Evolutionary conservation across 2,888 invertebrate genomes (phyloP).

Genomic region (Eucriotettix oculatus): DNA sequence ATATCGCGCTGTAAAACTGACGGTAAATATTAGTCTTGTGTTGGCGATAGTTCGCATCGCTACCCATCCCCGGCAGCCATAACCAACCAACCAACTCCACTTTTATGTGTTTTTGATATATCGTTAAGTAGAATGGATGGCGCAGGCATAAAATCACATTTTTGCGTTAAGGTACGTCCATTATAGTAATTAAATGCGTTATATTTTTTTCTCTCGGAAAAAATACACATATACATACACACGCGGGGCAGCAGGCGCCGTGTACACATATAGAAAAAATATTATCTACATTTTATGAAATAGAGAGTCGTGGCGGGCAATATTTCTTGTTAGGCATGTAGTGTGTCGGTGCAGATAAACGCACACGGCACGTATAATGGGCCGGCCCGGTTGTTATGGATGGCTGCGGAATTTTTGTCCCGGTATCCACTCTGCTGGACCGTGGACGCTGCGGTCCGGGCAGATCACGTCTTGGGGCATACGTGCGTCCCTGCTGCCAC

Average conservation of each 20-base stretch:
- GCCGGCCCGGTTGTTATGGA: not conserved
- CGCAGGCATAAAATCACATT: constrained; percentile 9
- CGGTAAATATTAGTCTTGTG: constrained; percentile 7
- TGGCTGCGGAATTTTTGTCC: not conserved
- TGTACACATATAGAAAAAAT: not conserved
- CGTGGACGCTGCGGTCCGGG: too few species aligned
- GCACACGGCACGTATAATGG: not conserved
- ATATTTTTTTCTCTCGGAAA: not conserved
- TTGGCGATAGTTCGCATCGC: constrained; percentile 2
- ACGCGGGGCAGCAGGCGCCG: not conserved
- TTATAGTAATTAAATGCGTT: constrained; percentile 9
- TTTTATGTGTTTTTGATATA: constrained; percentile 11
- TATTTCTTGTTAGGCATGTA: not conserved
- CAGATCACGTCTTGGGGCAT: too few species aligned
- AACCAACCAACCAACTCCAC: not conserved
- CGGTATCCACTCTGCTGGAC: too few species aligned
- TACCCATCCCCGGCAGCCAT: not conserved
- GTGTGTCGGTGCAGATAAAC: not conserved
- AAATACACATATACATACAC: not conserved
- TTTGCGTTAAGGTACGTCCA: constrained; percentile 8
- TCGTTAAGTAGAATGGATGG: constrained; percentile 11
- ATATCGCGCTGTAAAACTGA: constrained; percentile 5
- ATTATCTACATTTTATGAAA: not conserved
- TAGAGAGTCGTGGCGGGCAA: not conserved
- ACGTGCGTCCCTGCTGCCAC: too few species aligned